These are phyloP conservation scores for Lacanobia oleracea DNA, from an alignment of 2,888 invertebrate genomes.

Conservation along the genomic window DNA sequence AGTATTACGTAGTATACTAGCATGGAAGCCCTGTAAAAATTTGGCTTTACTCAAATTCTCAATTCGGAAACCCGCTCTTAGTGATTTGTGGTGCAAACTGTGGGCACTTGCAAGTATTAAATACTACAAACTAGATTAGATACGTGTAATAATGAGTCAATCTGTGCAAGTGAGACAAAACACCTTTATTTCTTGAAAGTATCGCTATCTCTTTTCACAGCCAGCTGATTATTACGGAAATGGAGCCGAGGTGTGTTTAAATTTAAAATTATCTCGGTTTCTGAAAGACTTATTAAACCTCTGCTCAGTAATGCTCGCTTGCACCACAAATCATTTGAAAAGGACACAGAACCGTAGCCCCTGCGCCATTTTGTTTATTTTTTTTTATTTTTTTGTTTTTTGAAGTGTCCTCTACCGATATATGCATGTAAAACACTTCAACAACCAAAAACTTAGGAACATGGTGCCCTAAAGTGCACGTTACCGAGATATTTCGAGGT, in stretches of 20 bases:
- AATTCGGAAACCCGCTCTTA: too few species aligned
- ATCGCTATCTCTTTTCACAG: constrained; percentile 44
- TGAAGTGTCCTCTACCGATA: too few species aligned
- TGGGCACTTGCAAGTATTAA: neutral
- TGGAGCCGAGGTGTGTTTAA: constrained; percentile 89
- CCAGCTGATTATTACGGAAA: constrained; percentile 46
- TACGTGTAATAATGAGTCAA: neutral
- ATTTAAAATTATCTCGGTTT: constrained; percentile 11
- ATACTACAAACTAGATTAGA: neutral
- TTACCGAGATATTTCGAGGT: too few species aligned
- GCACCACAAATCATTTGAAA: neutral
- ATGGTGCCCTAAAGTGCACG: too few species aligned
- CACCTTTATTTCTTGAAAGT: constrained; percentile 13
- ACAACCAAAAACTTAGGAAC: too few species aligned
- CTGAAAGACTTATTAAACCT: neutral
- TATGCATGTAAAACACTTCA: too few species aligned
- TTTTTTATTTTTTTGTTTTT: too few species aligned
- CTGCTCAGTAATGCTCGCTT: neutral
- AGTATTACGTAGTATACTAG: too few species aligned
- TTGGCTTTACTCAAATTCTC: too few species aligned
- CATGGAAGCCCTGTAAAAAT: too few species aligned
- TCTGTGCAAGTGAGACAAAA: neutral
- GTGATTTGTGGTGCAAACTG: constrained; percentile 2
- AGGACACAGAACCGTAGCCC: too few species aligned
- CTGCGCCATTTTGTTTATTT: too few species aligned